A percentile compares a stretch with the other conserved stretches of the same genome.
phyloP scores from a whole-genome alignment of 2,888 invertebrate genomes.

The Malthinus flaveolus region DNA sequence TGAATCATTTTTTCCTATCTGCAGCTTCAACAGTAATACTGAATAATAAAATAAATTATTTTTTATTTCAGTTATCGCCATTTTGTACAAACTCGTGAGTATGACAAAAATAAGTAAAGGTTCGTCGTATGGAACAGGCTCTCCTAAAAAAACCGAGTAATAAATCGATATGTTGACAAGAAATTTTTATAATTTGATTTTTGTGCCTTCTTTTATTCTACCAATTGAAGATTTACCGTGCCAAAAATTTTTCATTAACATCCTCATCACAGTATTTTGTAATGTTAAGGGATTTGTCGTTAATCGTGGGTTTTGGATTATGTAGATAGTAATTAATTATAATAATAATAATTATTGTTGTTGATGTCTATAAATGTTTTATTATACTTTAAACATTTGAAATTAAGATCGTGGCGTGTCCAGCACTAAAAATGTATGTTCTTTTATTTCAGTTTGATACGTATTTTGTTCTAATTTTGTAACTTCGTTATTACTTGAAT shows the following conservation, averaged over 20 bases:
- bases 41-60: slow-evolving; percentile 5
- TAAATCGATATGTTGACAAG: background rate
- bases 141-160: slow-evolving; percentile 56
- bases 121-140: slow-evolving; percentile 75
- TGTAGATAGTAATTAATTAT: too few species aligned
- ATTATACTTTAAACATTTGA: too few species aligned
- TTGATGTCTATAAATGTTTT: too few species aligned
- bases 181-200: slow-evolving; percentile 13
- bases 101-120: slow-evolving; percentile 84
- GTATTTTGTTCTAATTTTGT: too few species aligned
- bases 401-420: too few species aligned
- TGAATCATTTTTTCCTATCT: too few species aligned
- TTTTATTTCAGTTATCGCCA: slow-evolving; percentile 69
- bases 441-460: too few species aligned
- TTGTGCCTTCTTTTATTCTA: slow-evolving; percentile 21
- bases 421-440: too few species aligned
- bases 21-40: too few species aligned
- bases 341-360: too few species aligned
- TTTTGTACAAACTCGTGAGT: slow-evolving; percentile 78
- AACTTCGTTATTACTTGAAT: too few species aligned
- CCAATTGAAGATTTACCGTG: slow-evolving; percentile 15
- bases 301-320: background rate
- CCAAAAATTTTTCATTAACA: slow-evolving; percentile 9
- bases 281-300: background rate
- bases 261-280: background rate